Percentiles rank a stretch among this genome's conserved stretches.
Conservation (phyloP, 2,888 invertebrate species). For the Rotaria macrura region DNA sequence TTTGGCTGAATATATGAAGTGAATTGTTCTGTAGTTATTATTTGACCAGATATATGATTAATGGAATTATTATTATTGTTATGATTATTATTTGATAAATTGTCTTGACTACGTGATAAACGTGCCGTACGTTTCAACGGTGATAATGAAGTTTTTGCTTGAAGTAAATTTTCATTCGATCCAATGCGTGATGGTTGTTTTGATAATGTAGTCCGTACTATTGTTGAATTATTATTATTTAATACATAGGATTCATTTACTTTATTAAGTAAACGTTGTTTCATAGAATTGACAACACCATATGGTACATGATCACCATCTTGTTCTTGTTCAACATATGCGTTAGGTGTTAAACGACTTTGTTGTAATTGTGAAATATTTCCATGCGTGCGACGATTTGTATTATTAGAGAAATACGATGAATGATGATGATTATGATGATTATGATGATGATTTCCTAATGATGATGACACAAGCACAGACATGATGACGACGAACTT, state of each 20-base stretch:
- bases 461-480: background rate
- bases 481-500: background rate
- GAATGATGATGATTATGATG: background rate
- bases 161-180: background rate
- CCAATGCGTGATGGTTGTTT: background rate
- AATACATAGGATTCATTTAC: background rate
- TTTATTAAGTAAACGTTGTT: background rate
- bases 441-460: background rate
- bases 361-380: background rate
- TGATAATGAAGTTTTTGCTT: background rate
- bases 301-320: background rate
- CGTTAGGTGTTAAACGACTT: background rate
- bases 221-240: background rate
- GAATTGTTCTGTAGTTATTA: background rate
- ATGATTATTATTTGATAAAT: conserved; percentile 15
- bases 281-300: background rate
- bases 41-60: background rate
- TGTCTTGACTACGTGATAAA: conserved; percentile 10
- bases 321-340: background rate
- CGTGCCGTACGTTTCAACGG: background rate
- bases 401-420: background rate
- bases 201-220: background rate
- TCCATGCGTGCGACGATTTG: background rate
- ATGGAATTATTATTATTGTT: background rate
- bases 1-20: background rate